phyloP scores from a whole-genome alignment of 2,113 vertebrate genomes.

The Machaerirhynchus nigripectus region DNA sequence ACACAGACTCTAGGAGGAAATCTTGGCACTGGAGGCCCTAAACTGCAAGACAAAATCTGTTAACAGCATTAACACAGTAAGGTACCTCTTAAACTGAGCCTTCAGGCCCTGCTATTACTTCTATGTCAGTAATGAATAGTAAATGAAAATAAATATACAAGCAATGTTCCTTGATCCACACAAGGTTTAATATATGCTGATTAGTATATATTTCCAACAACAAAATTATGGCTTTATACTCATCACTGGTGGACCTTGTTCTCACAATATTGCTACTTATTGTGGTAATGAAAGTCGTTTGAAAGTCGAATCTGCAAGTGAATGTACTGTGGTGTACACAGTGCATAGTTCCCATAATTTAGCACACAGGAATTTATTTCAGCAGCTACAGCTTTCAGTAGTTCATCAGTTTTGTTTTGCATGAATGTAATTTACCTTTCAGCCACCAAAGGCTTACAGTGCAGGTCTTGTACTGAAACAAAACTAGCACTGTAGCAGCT shows the following conservation, averaged over 20 bases:
- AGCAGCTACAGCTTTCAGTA: slow-evolving; percentile 68
- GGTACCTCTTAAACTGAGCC: not conserved
- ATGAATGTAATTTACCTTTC: slow-evolving; percentile 69
- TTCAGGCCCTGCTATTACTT: not conserved
- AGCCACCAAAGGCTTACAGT: slow-evolving; percentile 73
- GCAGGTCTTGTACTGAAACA: slow-evolving; percentile 75
- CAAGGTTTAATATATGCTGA: not conserved
- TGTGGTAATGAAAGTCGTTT: slow-evolving; percentile 15
- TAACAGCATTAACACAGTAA: not conserved
- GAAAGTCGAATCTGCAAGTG: slow-evolving; percentile 58
- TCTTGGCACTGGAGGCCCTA: not conserved
- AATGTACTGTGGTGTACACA: slow-evolving; percentile 47
- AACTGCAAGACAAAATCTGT: not conserved
- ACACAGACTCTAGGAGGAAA: not conserved
- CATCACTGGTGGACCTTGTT: slow-evolving; percentile 38
- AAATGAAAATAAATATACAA: slow-evolving; percentile 33
- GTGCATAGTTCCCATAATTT: slow-evolving; percentile 53
- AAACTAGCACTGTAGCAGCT: slow-evolving; percentile 70
- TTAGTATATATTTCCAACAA: slow-evolving; percentile 48
- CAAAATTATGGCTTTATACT: slow-evolving; percentile 35
- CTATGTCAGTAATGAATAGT: not conserved
- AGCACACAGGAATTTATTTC: slow-evolving; percentile 71
- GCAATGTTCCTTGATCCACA: not conserved
- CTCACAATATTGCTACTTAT: slow-evolving; percentile 35
- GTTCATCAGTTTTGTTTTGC: slow-evolving; percentile 72